Conservation (phyloP, 2,888 invertebrate species). For the Apamea crenata region DNA sequence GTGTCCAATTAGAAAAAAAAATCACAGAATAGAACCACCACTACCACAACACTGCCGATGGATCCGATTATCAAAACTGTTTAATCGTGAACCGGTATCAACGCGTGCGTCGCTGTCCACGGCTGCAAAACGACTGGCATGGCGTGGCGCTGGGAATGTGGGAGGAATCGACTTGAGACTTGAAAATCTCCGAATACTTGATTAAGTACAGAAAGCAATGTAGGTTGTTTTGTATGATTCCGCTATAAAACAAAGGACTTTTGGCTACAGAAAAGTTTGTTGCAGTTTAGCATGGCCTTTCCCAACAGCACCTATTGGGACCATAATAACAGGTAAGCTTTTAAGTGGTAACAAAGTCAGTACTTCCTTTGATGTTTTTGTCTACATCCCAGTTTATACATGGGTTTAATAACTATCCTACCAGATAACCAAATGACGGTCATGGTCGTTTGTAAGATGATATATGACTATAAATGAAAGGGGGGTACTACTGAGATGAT, state of each 20-base stretch:
- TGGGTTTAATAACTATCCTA: background rate
- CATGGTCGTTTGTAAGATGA: background rate
- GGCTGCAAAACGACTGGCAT: slow-evolving; percentile 50
- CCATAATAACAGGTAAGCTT: background rate
- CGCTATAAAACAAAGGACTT: slow-evolving; percentile 22
- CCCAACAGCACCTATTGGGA: background rate
- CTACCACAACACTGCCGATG: slow-evolving; percentile 56
- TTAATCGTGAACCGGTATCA: slow-evolving; percentile 5
- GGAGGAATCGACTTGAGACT: slow-evolving; percentile 7
- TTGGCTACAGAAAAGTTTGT: background rate
- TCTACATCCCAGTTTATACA: background rate
- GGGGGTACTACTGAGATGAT: background rate
- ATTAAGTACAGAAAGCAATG: slow-evolving; percentile 23
- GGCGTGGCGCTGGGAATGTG: too few relatives aligned
- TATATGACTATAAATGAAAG: background rate
- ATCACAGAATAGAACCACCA: slow-evolving; percentile 43
- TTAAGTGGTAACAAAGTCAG: background rate
- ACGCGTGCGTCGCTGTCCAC: slow-evolving; percentile 47
- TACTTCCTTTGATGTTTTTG: background rate
- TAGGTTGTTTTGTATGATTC: slow-evolving; percentile 32
- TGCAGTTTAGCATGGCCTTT: background rate
- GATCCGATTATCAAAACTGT: slow-evolving; percentile 41
- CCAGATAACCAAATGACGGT: background rate
- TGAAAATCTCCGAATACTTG: slow-evolving; percentile 50
- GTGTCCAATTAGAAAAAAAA: slow-evolving; percentile 35